A percentile compares a stretch with the other conserved stretches of the same genome.
These are phyloP conservation scores for Sycophaga agraensis DNA, from an alignment of 1,140 invertebrate species.

Conservation along the genomic window DNA sequence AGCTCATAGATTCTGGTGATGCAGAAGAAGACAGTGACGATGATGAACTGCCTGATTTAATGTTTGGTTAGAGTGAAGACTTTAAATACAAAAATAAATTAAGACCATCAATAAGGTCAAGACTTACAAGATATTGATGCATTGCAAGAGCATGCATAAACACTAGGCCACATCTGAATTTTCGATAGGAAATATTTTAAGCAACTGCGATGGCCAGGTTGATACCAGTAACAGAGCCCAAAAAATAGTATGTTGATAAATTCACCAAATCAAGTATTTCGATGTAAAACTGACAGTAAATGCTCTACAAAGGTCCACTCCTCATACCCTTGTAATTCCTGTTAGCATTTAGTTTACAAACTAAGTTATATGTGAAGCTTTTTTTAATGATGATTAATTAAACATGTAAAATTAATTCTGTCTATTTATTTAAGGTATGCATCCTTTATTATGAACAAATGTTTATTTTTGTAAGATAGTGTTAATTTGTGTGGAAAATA, in stretches of 20 bases:
- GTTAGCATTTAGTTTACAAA: slow-evolving; percentile 46
- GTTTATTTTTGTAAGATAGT: not conserved
- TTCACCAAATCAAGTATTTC: slow-evolving; percentile 16
- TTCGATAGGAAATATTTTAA: slow-evolving; percentile 38
- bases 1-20: slow-evolving; percentile 48
- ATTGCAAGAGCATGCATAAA: not conserved
- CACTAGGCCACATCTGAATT: slow-evolving; percentile 33
- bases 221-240: slow-evolving; percentile 7
- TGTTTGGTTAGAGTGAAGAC: slow-evolving; percentile 56
- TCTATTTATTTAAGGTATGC: slow-evolving; percentile 13
- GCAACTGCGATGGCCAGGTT: slow-evolving; percentile 30
- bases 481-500: too few species aligned
- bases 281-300: slow-evolving; percentile 29
- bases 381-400: slow-evolving; percentile 46
- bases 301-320: slow-evolving; percentile 30
- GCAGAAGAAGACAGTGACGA: slow-evolving; percentile 61
- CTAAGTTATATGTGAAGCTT: slow-evolving; percentile 49
- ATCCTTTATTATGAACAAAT: slow-evolving; percentile 3
- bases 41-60: slow-evolving; percentile 62
- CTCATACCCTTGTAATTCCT: slow-evolving; percentile 25
- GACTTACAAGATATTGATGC: slow-evolving; percentile 11
- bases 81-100: slow-evolving; percentile 36
- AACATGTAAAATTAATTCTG: slow-evolving; percentile 40
- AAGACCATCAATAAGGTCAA: too few species aligned
- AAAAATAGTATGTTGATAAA: slow-evolving; percentile 27